Evolutionary conservation across 1,140 invertebrate species (phyloP).

Genomic region (Phenacoccus solenopsis): DNA sequence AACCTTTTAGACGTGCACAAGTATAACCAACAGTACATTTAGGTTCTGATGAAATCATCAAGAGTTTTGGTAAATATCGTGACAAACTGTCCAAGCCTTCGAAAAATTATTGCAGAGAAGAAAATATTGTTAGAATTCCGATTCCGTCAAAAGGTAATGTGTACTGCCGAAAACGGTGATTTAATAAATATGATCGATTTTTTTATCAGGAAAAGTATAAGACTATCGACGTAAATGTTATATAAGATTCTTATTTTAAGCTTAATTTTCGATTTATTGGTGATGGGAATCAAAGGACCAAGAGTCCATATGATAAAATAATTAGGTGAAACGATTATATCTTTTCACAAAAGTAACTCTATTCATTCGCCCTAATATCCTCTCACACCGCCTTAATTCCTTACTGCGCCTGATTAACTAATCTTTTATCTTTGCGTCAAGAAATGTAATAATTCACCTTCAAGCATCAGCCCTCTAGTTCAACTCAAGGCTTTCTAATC

Average conservation of each 20-base stretch:
- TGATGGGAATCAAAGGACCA: constrained; percentile 96
- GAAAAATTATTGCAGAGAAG: constrained; percentile 85
- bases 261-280: constrained; percentile 41
- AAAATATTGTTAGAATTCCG: constrained; percentile 81
- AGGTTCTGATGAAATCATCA: constrained; percentile 66
- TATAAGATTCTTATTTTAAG: too few relatives aligned
- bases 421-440: too few relatives aligned
- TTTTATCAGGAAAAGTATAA: too few relatives aligned
- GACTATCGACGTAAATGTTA: too few relatives aligned
- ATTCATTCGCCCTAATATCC: not conserved
- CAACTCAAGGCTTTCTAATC: too few relatives aligned
- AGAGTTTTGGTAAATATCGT: constrained; percentile 69
- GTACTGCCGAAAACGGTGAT: too few relatives aligned
- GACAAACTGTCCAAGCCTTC: constrained; percentile 76
- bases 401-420: too few relatives aligned
- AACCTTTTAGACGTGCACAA: not conserved
- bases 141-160: constrained; percentile 81
- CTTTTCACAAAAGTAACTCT: constrained; percentile 86
- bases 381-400: too few relatives aligned
- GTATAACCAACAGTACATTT: constrained; percentile 39
- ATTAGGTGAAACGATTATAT: constrained; percentile 93
- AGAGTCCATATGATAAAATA: constrained; percentile 96
- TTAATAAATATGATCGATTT: too few relatives aligned
- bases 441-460: too few relatives aligned
- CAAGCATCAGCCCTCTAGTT: too few relatives aligned